Evolutionary conservation across 2,113 vertebrate species (phyloP).

Genomic region (Cyprinodon variegatus): DNA sequence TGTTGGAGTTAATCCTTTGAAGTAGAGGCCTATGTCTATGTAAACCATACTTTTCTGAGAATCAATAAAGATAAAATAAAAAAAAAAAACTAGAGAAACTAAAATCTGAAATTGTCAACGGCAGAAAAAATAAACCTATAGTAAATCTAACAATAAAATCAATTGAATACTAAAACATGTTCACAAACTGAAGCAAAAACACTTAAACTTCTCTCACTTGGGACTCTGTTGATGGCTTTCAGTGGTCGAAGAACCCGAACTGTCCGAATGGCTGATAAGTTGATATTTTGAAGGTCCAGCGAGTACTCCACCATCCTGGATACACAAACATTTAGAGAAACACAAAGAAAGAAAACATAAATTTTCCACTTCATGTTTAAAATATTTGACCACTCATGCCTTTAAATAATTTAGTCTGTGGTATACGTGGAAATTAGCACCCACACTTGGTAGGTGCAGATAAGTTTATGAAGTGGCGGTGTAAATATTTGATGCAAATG

Average conservation of each 20-base stretch:
- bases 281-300: conserved; percentile 97
- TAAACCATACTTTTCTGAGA: too few relatives aligned
- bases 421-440: background rate
- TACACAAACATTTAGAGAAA: conserved; percentile 8
- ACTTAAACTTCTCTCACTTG: conserved; percentile 85
- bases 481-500: background rate
- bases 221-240: conserved; percentile 98
- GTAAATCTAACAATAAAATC: background rate
- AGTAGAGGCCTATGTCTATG: too few relatives aligned
- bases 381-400: background rate
- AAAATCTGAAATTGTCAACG: background rate
- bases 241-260: conserved; percentile 95
- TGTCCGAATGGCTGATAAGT: conserved; percentile 96
- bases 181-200: background rate
- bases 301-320: conserved; percentile 97
- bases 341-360: background rate
- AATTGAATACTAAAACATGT: background rate
- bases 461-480: background rate
- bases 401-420: conserved; percentile 8
- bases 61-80: too few relatives aligned
- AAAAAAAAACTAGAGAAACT: conserved; percentile 2
- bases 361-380: background rate
- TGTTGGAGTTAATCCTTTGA: too few relatives aligned
- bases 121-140: background rate
- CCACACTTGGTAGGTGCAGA: background rate